phyloP scores from a whole-genome alignment of 2,113 vertebrate species.

The Phasianus colchicus region DNA sequence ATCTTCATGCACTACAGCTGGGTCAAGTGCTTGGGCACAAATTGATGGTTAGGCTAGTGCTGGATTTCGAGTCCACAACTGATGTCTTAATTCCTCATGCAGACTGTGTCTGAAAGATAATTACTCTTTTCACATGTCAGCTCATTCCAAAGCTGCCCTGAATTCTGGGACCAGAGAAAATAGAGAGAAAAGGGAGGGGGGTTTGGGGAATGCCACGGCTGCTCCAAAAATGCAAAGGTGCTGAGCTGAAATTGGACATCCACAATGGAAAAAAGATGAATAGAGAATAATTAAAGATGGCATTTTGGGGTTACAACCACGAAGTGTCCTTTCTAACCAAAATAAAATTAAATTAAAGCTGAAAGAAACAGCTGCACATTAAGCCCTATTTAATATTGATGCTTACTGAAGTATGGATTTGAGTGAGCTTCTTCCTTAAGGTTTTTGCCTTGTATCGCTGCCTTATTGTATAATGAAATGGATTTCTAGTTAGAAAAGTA shows the following conservation, averaged over 20 bases:
- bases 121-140: constrained; percentile 32
- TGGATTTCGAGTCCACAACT: constrained; percentile 28
- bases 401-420: constrained; percentile 62
- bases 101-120: constrained; percentile 52
- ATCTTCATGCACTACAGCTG: constrained; percentile 28
- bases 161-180: constrained; percentile 20
- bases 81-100: constrained; percentile 59
- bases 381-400: constrained; percentile 64
- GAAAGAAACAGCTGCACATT: constrained; percentile 74
- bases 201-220: not conserved
- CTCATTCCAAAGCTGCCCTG: constrained; percentile 28
- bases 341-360: constrained; percentile 69
- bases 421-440: constrained; percentile 34
- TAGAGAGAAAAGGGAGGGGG: not conserved
- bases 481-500: not conserved
- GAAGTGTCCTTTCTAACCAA: constrained; percentile 44
- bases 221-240: constrained; percentile 35
- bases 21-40: constrained; percentile 30
- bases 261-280: constrained; percentile 21
- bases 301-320: constrained; percentile 71
- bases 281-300: constrained; percentile 68
- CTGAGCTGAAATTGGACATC: constrained; percentile 15
- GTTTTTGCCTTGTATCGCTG: constrained; percentile 33
- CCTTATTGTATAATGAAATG: not conserved
- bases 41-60: constrained; percentile 33